phyloP scores from a whole-genome alignment of 2,888 invertebrate species.

The Ligdia adustata region DNA sequence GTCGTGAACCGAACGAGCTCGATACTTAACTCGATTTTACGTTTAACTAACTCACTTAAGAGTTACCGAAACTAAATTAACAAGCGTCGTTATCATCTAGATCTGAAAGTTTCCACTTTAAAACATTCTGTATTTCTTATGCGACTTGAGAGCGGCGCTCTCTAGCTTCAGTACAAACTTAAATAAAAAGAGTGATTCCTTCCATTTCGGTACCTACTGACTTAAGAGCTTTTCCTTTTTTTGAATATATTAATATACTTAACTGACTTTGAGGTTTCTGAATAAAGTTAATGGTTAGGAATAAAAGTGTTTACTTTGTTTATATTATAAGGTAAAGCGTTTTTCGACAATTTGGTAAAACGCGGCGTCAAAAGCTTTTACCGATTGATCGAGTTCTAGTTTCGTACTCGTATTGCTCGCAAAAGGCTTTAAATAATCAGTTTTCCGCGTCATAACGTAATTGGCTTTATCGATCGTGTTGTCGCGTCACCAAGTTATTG shows the following conservation, averaged over 20 bases:
- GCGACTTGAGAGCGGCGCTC: conserved; percentile 31
- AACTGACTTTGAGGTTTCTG: conserved; percentile 15
- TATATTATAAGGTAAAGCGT: no score
- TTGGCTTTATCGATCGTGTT: no score
- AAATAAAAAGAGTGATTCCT: conserved; percentile 22
- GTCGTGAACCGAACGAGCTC: conserved; percentile 34
- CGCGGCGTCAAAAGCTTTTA: no score
- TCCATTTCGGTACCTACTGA: conserved; percentile 25
- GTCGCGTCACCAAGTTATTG: no score
- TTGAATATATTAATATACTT: conserved; percentile 19
- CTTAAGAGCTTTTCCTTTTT: conserved; percentile 18
- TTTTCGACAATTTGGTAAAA: no score
- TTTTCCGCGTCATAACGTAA: no score
- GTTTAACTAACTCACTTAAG: conserved; percentile 51
- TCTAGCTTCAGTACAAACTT: conserved; percentile 24
- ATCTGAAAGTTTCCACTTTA: conserved; percentile 33
- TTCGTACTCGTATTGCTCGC: no score
- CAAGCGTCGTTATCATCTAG: conserved; percentile 46
- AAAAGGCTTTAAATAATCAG: no score
- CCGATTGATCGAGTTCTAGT: no score
- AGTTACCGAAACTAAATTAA: conserved; percentile 49
- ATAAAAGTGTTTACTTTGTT: conserved; percentile 13
- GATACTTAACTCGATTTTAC: conserved; percentile 48
- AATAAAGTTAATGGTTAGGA: conserved; percentile 15
- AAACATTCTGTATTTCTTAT: conserved; percentile 36